phyloP scores from a whole-genome alignment of 2,113 vertebrate genomes.

The Ifrita kowaldi region DNA sequence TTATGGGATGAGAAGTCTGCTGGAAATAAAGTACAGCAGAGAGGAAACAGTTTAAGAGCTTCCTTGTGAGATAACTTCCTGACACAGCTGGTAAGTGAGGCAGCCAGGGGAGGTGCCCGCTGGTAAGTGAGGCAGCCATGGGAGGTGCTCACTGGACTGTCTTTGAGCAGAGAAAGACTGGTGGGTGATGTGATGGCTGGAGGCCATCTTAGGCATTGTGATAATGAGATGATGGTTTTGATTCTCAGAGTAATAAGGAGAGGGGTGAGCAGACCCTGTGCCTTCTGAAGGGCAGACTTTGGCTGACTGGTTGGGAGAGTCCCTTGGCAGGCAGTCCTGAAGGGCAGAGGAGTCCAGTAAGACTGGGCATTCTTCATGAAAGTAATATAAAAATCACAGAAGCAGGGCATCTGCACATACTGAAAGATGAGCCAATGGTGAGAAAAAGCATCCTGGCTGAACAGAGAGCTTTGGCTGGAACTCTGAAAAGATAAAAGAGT shows the following conservation, averaged over 20 bases:
- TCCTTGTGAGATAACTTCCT: not conserved
- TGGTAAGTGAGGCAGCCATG: not conserved
- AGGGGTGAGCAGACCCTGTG: not conserved
- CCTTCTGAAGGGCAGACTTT: not conserved
- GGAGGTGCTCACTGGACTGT: not conserved
- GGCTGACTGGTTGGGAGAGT: not conserved
- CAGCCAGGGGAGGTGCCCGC: not conserved
- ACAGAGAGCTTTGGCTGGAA: not conserved
- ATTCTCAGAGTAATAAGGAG: not conserved
- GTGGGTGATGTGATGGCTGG: not conserved
- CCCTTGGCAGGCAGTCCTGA: not conserved
- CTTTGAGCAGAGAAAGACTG: not conserved
- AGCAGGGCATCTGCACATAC: accelerated
- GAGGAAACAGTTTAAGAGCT: not conserved
- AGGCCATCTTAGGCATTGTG: not conserved
- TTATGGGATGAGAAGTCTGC: not conserved
- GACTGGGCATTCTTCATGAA: not conserved
- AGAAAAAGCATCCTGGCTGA: not conserved
- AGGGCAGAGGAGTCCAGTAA: not conserved
- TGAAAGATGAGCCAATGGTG: not conserved
- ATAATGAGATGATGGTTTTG: not conserved
- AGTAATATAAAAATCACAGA: not conserved
- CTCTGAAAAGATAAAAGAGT: not conserved
- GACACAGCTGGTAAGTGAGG: not conserved
- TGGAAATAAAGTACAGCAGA: not conserved